Evolutionary conservation across 2,113 vertebrate genomes (phyloP), one percentile per base, ranked within the genome.

Genomic region (Clarias macrocephalus): DNA sequence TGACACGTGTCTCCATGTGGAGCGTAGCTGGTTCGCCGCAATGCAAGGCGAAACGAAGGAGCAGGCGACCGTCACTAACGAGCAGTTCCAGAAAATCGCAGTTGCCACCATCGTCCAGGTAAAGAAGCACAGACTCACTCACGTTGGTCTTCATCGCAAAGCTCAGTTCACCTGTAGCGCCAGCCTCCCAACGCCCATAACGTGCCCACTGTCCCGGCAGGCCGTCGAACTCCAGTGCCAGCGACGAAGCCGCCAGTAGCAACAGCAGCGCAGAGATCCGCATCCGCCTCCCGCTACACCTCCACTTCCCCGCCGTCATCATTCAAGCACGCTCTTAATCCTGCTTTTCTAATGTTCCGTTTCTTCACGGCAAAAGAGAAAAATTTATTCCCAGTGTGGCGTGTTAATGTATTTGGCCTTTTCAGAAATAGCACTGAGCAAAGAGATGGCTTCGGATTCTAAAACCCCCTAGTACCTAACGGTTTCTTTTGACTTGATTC

Each of bases 11-110:
- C 92, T 97, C 96, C 2, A 95, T 94, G 87, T 96, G 96, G 85
- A 98, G 88, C 9, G 95, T 94, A 85, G 97, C 97, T 0, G 97
- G 97, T 80, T 98, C 97, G 0, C 96, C 97, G 37, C 97, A 98
- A 76, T 97, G 97, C 63, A 98, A 96, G 89, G 97, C 96, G 90
- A 98, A 98, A 88, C 96, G 97, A 88, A 98, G 90, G 25, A 97
- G 95, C 62, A 97, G 94, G 1, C 96, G 95, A 2, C 98, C 96
- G 0, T 96, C 97, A 5, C 92, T 91, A 25, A 99, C 91, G 83
- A 97, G 93, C 23, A 98, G 96, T 95, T 98, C 97, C 94, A 99
- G 89, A 93, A 99, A 99, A 94, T 98, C 97, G 1, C 98, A 99
- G 95, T 98, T 96, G 15, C 98, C 98, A 0, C 97, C 97, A 18